These are phyloP conservation scores for Corythucha ciliata DNA, from an alignment of 2,888 invertebrate species.

Conservation along the genomic window DNA sequence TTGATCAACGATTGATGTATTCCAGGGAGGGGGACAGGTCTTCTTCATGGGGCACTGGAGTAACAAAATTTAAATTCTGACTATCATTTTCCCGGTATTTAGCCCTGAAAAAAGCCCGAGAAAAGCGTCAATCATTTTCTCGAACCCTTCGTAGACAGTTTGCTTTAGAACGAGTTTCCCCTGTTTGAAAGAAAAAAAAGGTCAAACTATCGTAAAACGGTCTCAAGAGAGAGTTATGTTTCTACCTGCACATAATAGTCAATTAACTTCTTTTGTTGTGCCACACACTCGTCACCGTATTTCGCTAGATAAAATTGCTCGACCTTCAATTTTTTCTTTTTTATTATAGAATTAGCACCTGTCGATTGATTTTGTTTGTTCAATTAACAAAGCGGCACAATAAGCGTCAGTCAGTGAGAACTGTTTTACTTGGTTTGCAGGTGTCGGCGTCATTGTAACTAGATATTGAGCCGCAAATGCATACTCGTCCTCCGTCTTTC, in stretches of 20 bases:
- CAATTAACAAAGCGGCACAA: conserved; percentile 1
- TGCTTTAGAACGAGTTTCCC: conserved; percentile 62
- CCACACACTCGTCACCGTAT: too few relatives aligned
- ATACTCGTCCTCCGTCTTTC: conserved; percentile 52
- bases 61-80: conserved; percentile 50
- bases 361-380: too few relatives aligned
- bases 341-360: too few relatives aligned
- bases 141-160: conserved; percentile 60
- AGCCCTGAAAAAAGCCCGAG: conserved; percentile 54
- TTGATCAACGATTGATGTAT: too few relatives aligned
- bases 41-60: neutral
- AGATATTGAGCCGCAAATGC: conserved; percentile 57
- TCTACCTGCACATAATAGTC: conserved; percentile 56
- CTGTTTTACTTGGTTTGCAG: too few relatives aligned
- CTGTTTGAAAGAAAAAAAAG: too few relatives aligned
- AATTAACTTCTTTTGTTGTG: too few relatives aligned
- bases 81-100: conserved; percentile 61
- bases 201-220: too few relatives aligned
- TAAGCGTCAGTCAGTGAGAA: too few relatives aligned
- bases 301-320: too few relatives aligned
- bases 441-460: conserved; percentile 51
- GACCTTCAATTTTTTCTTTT: too few relatives aligned
- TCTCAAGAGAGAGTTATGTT: conserved; percentile 54
- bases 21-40: too few relatives aligned
- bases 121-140: conserved; percentile 61